Conservation (phyloP, 2,797 vertebrate species). For the Gymnoscopelus braueri region DNA sequence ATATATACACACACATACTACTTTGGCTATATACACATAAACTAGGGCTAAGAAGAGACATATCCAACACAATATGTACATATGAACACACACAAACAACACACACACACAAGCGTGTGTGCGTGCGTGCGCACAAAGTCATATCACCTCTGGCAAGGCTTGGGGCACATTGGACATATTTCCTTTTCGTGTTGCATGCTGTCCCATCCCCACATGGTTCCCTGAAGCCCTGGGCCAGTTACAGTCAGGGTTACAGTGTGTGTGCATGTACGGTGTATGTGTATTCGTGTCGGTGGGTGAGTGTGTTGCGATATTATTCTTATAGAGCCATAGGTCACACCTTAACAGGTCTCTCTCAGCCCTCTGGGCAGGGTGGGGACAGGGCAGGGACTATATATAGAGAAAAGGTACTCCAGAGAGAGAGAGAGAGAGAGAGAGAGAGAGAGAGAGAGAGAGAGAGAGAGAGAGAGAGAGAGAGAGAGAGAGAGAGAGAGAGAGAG, state of each 20-base stretch:
- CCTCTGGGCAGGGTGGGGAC: slow-evolving; percentile 64
- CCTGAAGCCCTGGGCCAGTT: slow-evolving; percentile 22
- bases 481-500: slow-evolving; percentile 39
- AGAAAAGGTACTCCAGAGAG: slow-evolving; percentile 63
- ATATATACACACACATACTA: too few relatives aligned
- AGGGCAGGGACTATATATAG: slow-evolving; percentile 71
- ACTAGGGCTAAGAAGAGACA: slow-evolving; percentile 24
- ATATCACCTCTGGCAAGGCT: slow-evolving; percentile 62
- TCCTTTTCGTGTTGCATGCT: slow-evolving; percentile 59
- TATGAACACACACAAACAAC: slow-evolving; percentile 36
- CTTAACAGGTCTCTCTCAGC: slow-evolving; percentile 63
- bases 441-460: slow-evolving; percentile 48
- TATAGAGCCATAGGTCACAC: slow-evolving; percentile 56
- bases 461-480: slow-evolving; percentile 52
- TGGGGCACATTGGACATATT: slow-evolving; percentile 60
- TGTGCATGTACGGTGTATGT: neutral
- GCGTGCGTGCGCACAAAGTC: slow-evolving; percentile 19
- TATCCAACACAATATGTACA: slow-evolving; percentile 23
- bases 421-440: slow-evolving; percentile 23
- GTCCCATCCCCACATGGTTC: slow-evolving; percentile 37
- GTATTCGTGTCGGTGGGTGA: too few relatives aligned
- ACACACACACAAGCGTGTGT: slow-evolving; percentile 16
- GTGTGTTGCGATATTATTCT: slow-evolving; percentile 26
- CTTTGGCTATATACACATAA: too few relatives aligned
- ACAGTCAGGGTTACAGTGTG: neutral